Base-by-base conservation (phyloP, 2,797 vertebrate genomes). In the Typhlichthys subterraneus region DNA sequence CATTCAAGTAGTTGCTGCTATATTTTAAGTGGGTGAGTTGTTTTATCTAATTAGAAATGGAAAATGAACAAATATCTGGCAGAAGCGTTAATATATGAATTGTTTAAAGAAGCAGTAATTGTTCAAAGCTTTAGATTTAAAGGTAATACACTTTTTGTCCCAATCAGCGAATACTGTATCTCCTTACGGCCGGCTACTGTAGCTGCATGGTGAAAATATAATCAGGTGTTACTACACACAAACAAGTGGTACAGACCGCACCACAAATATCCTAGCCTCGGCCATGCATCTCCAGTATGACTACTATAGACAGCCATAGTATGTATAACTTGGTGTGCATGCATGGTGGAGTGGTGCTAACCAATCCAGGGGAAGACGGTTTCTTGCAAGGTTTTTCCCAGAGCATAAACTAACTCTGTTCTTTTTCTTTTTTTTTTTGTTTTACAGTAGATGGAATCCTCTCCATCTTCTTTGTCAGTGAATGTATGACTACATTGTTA, bases 31-130 rank as follows among this genome's bases (percentile, higher is more conserved):
- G 57, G 69, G 62, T 82, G 82, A 77, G 74, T 85, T 77, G 81
- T 88, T 85, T 85, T 14, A 77, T 90, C 87, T 82, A 77, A 83
- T 89, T 77, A 73, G 63, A 63, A 53, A 38, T 19, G 70, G 65
- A 31, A 65, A 83, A 73, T 73, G 59, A 79, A 84, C 76, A 87
- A 84, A 86, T 83, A 84, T 86, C 87, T 85, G 78, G 69, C 75
- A 61, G 61, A 65, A 49, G 72, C 75, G 66, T 14, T 52, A 58
- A 53, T 54, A 62, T 74, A 73, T 76, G 72, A 73, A 63, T 70
- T 80, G 77, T 82, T 50, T 61, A 51, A 74, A 68, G 45, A 0
- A 57, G 62, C 65, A 23, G 69, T 78, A 77, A 82, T 84, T 23
- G 23, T 23, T 23, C 23, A 23, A 23, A 23, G 23, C 23, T 23